A percentile compares a stretch with the other conserved stretches of the same genome.
Conservation (phyloP, 2,888 invertebrate genomes). For the Rugalucina vietnamica region DNA sequence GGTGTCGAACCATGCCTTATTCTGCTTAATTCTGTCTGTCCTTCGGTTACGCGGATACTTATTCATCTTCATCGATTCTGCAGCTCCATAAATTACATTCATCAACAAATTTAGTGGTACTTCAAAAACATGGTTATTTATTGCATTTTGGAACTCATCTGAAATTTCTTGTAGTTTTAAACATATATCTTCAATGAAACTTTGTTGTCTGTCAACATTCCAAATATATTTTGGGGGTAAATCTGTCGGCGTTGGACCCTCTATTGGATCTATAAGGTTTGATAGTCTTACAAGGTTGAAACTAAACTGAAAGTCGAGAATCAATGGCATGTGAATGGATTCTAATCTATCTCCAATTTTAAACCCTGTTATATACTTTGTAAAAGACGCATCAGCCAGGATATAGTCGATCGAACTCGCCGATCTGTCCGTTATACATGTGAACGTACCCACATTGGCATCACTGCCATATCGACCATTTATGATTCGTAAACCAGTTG, state of each 20-base stretch:
- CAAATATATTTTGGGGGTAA: not conserved
- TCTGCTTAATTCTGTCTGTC: too few relatives aligned
- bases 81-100: too few relatives aligned
- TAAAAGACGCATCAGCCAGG: not conserved
- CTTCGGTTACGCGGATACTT: too few relatives aligned
- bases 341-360: not conserved
- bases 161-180: too few relatives aligned
- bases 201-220: not conserved
- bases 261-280: not conserved
- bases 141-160: too few relatives aligned
- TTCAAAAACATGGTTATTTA: too few relatives aligned
- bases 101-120: too few relatives aligned
- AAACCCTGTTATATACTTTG: not conserved
- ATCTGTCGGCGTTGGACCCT: not conserved
- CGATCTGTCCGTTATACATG: not conserved
- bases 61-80: too few relatives aligned
- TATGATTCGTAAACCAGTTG: not conserved
- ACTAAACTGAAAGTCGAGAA: not conserved
- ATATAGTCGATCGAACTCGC: not conserved
- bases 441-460: not conserved
- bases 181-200: not conserved
- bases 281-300: not conserved
- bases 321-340: not conserved
- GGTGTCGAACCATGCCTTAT: too few relatives aligned
- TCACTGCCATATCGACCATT: not conserved